Conservation (phyloP, 2,888 invertebrate genomes). For the Camponotus fellah region DNA sequence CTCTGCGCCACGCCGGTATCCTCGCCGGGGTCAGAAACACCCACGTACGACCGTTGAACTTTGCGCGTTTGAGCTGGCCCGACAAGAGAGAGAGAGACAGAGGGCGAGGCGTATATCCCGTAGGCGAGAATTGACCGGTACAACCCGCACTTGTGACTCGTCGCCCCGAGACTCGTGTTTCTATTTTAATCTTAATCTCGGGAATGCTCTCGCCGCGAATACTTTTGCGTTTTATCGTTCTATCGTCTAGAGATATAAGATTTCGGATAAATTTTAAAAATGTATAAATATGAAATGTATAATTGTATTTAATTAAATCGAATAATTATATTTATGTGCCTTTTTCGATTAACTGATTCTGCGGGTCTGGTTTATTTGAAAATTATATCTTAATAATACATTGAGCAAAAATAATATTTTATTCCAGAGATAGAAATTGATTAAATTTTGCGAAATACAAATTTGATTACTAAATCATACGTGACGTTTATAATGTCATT, state of each 20-base stretch:
- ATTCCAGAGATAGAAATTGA: not conserved
- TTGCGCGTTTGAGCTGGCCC: slow-evolving; percentile 64
- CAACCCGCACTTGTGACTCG: slow-evolving; percentile 27
- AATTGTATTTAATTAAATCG: slow-evolving; percentile 12
- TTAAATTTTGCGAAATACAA: not conserved
- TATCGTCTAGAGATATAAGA: not conserved
- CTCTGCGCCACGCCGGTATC: slow-evolving; percentile 34
- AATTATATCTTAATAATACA: not conserved
- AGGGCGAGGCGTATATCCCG: slow-evolving; percentile 24
- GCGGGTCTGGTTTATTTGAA: no score
- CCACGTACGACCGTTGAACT: slow-evolving; percentile 70
- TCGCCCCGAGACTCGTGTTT: not conserved
- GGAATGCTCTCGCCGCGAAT: not conserved
- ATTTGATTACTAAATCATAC: slow-evolving; percentile 11
- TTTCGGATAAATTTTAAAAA: not conserved
- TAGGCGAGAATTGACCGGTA: slow-evolving; percentile 44
- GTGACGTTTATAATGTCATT: slow-evolving; percentile 18
- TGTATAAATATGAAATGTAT: not conserved
- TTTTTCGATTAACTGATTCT: slow-evolving; percentile 22
- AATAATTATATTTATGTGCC: not conserved
- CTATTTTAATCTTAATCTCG: slow-evolving; percentile 25
- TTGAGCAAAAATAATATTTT: slow-evolving; percentile 21
- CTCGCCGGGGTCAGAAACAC: slow-evolving; percentile 66
- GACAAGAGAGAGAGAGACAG: not conserved
- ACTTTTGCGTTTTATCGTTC: slow-evolving; percentile 2